Conservation (phyloP, 53 echinoderm and acorn worm species). For the Zoroaster sp. region DNA sequence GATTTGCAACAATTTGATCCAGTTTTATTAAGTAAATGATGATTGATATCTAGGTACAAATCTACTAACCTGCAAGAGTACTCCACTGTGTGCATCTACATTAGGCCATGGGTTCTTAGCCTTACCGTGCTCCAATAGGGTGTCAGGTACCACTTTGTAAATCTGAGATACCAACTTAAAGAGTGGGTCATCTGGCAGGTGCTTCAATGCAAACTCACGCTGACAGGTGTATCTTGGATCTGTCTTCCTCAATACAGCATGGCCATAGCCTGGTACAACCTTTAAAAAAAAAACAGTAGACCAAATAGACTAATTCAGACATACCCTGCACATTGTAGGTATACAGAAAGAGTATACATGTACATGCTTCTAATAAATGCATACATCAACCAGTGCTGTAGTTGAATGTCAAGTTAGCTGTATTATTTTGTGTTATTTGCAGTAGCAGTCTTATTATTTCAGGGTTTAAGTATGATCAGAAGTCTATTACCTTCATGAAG, state of each 20-base stretch:
- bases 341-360: too few species aligned
- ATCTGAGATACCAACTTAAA: constrained; percentile 91
- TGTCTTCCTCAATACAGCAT: constrained; percentile 97
- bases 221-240: constrained; percentile 94
- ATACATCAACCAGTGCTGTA: too few species aligned
- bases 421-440: too few species aligned
- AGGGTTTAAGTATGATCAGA: too few species aligned
- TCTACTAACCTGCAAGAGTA: constrained; percentile 74
- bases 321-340: too few species aligned
- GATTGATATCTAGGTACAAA: not conserved
- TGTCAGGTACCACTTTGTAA: constrained; percentile 78
- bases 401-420: too few species aligned
- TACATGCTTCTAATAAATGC: too few species aligned
- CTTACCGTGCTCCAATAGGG: constrained; percentile 84
- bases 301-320: too few species aligned
- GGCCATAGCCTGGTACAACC: constrained; percentile 99
- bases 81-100: constrained; percentile 90
- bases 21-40: not conserved
- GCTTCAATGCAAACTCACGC: constrained; percentile 94
- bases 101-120: constrained; percentile 96
- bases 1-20: too few species aligned
- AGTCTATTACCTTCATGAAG: too few species aligned
- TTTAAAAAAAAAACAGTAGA: constrained; percentile 17
- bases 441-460: too few species aligned
- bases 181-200: constrained; percentile 89